phyloP scores from a whole-genome alignment of 2,888 invertebrate genomes.

The Drosophila siamana region DNA sequence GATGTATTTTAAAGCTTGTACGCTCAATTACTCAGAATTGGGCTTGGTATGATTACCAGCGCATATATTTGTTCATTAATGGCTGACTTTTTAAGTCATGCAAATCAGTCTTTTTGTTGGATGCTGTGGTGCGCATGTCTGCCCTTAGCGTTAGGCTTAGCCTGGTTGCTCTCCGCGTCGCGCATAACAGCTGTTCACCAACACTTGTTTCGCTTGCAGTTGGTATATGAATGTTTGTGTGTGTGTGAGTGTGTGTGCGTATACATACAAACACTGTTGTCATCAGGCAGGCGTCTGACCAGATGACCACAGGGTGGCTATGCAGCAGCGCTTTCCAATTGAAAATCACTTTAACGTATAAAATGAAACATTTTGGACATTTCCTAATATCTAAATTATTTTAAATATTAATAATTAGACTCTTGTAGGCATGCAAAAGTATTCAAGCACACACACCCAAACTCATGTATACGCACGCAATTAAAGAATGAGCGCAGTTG shows the following conservation, averaged over 20 bases:
- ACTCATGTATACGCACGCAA: neutral
- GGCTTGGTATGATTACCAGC: neutral
- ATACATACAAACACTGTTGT: neutral
- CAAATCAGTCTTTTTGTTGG: conserved; percentile 16
- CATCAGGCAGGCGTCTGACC: conserved; percentile 11
- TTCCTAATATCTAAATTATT: conserved; percentile 4
- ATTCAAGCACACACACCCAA: neutral
- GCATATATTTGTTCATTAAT: conserved; percentile 13
- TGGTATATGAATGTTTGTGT: conserved; percentile 4
- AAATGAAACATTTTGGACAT: neutral
- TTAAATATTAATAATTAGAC: conserved; percentile 11
- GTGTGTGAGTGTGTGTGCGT: conserved; percentile 5
- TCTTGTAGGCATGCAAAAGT: neutral
- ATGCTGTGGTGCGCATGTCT: conserved; percentile 71
- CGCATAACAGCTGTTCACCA: conserved; percentile 31
- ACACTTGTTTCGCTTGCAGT: conserved; percentile 9
- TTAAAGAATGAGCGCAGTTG: conserved; percentile 28
- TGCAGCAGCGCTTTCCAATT: neutral
- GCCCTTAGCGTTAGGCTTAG: conserved; percentile 64
- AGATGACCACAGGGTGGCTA: conserved; percentile 42
- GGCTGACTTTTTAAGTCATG: conserved; percentile 7
- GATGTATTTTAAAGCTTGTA: neutral
- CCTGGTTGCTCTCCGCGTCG: conserved; percentile 36
- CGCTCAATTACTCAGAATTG: neutral
- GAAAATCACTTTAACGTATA: neutral